A percentile compares a stretch with the other conserved stretches of the same genome.
Conservation (phyloP, 2,888 invertebrate species). For the Acholoe squamosa region DNA sequence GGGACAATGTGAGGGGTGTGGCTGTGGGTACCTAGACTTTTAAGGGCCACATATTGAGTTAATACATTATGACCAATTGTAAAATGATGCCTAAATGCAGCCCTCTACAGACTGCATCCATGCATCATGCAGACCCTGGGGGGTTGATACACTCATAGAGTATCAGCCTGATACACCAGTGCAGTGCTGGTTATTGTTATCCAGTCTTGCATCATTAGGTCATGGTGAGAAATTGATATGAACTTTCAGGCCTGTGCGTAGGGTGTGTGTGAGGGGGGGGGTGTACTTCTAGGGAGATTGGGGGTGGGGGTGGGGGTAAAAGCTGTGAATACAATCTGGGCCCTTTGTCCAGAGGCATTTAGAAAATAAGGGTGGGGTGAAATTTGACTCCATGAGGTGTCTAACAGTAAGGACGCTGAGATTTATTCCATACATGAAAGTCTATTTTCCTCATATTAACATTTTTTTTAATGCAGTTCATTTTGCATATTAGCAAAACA, state of each 20-base stretch:
- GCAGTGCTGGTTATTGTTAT: too few relatives aligned
- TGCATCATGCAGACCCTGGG: too few relatives aligned
- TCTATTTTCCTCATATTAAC: neutral
- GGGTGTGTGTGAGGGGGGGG: neutral
- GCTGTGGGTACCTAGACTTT: neutral
- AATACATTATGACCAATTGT: too few relatives aligned
- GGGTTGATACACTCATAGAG: too few relatives aligned
- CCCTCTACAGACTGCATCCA: too few relatives aligned
- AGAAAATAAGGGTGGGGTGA: neutral
- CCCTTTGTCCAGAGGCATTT: constrained; percentile 10
- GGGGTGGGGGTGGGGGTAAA: neutral
- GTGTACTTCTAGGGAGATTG: neutral
- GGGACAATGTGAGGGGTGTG: neutral
- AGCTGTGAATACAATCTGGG: neutral
- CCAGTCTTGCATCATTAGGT: neutral
- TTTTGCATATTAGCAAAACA: too few relatives aligned
- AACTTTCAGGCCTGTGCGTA: too few relatives aligned
- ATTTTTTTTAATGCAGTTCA: too few relatives aligned
- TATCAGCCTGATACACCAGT: too few relatives aligned
- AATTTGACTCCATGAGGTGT: neutral
- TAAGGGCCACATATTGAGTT: too few relatives aligned
- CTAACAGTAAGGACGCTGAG: too few relatives aligned
- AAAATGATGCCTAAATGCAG: too few relatives aligned
- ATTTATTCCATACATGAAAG: neutral
- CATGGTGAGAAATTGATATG: neutral